These are phyloP conservation scores for Catharus minimus DNA, from an alignment of 2,113 vertebrate species.

Conservation along the genomic window DNA sequence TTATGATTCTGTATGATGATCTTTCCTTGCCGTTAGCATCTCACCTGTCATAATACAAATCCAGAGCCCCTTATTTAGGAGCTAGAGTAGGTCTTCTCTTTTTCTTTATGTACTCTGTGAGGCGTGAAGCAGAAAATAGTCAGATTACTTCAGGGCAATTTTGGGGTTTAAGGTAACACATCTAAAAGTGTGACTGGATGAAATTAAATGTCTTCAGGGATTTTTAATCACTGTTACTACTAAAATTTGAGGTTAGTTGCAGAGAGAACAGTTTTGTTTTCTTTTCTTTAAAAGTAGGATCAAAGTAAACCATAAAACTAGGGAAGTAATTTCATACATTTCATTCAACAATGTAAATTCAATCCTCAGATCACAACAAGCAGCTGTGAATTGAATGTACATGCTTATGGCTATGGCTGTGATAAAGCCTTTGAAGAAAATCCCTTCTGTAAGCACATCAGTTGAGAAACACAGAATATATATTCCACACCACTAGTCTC, in stretches of 20 bases:
- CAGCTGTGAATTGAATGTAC: conserved; percentile 10
- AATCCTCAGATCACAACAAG: conserved; percentile 40
- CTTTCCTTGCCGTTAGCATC: not conserved
- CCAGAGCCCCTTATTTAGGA: not conserved
- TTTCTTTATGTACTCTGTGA: conserved; percentile 19
- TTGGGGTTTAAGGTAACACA: not conserved
- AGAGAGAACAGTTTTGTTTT: not conserved
- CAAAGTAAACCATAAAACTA: not conserved
- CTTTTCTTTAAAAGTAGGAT: conserved; percentile 36
- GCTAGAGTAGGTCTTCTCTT: not conserved
- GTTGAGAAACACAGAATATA: not conserved
- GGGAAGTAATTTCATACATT: conserved; percentile 29
- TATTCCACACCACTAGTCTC: conserved; percentile 30
- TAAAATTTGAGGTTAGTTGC: not conserved
- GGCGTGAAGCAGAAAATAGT: not conserved
- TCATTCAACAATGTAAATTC: conserved; percentile 29
- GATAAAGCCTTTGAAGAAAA: conserved; percentile 63
- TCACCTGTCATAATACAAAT: not conserved
- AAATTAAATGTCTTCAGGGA: not conserved
- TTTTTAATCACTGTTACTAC: not conserved
- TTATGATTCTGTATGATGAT: not conserved
- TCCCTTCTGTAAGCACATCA: conserved; percentile 5
- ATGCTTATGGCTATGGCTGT: conserved; percentile 35
- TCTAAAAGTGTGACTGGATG: not conserved
- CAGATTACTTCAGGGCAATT: not conserved